Evolutionary conservation across 2,888 invertebrate genomes (phyloP).

Genomic region (Dolomedes plantarius): DNA sequence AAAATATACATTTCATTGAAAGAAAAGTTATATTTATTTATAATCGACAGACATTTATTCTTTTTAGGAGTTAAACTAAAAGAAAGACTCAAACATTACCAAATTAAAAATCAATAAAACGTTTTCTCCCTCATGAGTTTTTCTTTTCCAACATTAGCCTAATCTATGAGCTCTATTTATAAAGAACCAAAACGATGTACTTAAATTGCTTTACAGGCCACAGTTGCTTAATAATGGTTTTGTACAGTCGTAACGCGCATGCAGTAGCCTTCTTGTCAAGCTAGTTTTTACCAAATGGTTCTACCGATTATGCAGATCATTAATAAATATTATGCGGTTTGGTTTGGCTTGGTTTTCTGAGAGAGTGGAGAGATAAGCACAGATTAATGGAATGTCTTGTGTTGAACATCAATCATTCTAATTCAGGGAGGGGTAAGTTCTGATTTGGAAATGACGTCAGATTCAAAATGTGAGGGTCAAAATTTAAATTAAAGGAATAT

Average conservation of each 20-base stretch:
- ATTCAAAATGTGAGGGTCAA: background rate
- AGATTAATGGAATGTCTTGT: background rate
- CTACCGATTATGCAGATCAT: background rate
- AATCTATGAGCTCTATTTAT: too few relatives aligned
- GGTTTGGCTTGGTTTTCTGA: background rate
- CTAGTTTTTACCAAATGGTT: background rate
- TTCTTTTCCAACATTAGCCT: too few relatives aligned
- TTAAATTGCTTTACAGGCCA: background rate
- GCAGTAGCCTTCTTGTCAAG: background rate
- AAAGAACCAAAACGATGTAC: background rate
- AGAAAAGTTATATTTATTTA: too few relatives aligned
- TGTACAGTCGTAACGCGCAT: background rate
- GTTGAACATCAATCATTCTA: background rate
- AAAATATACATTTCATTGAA: too few relatives aligned
- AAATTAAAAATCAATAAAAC: too few relatives aligned
- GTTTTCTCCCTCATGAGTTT: too few relatives aligned
- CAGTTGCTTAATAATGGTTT: background rate
- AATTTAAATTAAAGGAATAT: too few relatives aligned
- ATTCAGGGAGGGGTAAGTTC: background rate
- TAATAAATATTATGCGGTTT: constrained; percentile 4
- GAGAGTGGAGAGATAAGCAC: background rate
- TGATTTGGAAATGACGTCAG: background rate
- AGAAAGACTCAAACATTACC: too few relatives aligned
- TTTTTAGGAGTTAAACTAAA: too few relatives aligned
- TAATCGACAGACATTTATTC: too few relatives aligned